A percentile compares a stretch with the other conserved stretches of the same genome.
These are phyloP conservation scores for Plagodis dolabraria DNA, from an alignment of 2,888 invertebrate species.

Conservation along the genomic window DNA sequence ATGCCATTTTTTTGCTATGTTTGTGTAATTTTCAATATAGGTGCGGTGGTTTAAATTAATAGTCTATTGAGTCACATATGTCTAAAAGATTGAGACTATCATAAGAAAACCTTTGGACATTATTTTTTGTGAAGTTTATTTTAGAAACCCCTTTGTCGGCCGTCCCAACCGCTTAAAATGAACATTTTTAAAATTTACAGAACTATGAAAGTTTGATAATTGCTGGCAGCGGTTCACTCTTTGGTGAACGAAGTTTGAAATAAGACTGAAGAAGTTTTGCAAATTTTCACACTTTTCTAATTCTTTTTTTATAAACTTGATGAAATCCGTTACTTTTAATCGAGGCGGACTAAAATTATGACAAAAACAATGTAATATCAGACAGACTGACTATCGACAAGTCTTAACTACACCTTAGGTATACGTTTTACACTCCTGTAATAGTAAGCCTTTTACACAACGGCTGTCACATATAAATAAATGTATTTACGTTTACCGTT, in stretches of 20 bases:
- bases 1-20: constrained; percentile 2
- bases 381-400: constrained; percentile 60
- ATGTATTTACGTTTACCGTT: too few species aligned
- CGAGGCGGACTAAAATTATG: constrained; percentile 38
- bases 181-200: constrained; percentile 25
- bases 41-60: constrained; percentile 28
- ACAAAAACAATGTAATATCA: constrained; percentile 54
- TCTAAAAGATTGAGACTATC: constrained; percentile 28
- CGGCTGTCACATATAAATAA: constrained; percentile 3
- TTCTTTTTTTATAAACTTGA: constrained; percentile 61
- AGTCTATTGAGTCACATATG: constrained; percentile 29
- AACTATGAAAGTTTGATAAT: constrained; percentile 26
- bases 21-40: constrained; percentile 3
- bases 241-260: constrained; percentile 59
- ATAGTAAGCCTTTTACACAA: constrained; percentile 4
- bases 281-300: constrained; percentile 75
- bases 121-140: constrained; percentile 19
- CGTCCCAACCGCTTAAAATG: constrained; percentile 27
- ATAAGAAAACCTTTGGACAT: constrained; percentile 6
- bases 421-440: constrained; percentile 57
- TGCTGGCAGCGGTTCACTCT: constrained; percentile 39
- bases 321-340: constrained; percentile 42
- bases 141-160: constrained; percentile 29
- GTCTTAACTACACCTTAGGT: constrained; percentile 53
- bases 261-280: constrained; percentile 77